These are phyloP conservation scores for Gobionotothen gibberifrons DNA, from an alignment of 2,797 vertebrate genomes.

Conservation along the genomic window DNA sequence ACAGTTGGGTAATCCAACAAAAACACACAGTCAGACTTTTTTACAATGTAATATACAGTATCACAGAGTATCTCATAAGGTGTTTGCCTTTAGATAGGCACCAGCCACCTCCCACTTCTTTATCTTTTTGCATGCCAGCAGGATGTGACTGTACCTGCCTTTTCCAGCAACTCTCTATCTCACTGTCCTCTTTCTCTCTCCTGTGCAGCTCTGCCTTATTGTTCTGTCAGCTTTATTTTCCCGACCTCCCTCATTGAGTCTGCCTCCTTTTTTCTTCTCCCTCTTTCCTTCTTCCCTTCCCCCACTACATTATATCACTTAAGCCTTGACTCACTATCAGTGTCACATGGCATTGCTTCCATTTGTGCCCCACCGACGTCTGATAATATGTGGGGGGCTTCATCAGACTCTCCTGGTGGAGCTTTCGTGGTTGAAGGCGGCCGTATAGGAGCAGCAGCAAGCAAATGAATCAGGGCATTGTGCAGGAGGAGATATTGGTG, in stretches of 20 bases:
- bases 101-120: constrained; percentile 39
- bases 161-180: constrained; percentile 52
- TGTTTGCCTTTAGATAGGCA: constrained; percentile 35
- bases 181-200: constrained; percentile 47
- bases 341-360: constrained; percentile 51
- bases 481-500: constrained; percentile 69
- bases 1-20: constrained; percentile 52
- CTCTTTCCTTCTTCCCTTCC: constrained; percentile 75
- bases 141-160: constrained; percentile 82
- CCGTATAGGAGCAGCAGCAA: constrained; percentile 41
- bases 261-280: constrained; percentile 77
- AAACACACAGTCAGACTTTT: constrained; percentile 36
- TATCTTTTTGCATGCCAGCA: constrained; percentile 68
- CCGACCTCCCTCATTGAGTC: constrained; percentile 75
- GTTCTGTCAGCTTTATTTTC: constrained; percentile 76
- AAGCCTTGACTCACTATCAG: constrained; percentile 73
- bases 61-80: constrained; percentile 43
- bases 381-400: constrained; percentile 27
- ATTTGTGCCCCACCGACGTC: constrained; percentile 32
- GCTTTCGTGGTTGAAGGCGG: constrained; percentile 40
- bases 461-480: constrained; percentile 68
- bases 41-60: constrained; percentile 27
- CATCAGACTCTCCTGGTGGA: constrained; percentile 25
- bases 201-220: constrained; percentile 69
- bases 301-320: constrained; percentile 78